These are phyloP conservation scores for Marronus borbonicus DNA, from an alignment of 2,888 invertebrate genomes.

Conservation along the genomic window DNA sequence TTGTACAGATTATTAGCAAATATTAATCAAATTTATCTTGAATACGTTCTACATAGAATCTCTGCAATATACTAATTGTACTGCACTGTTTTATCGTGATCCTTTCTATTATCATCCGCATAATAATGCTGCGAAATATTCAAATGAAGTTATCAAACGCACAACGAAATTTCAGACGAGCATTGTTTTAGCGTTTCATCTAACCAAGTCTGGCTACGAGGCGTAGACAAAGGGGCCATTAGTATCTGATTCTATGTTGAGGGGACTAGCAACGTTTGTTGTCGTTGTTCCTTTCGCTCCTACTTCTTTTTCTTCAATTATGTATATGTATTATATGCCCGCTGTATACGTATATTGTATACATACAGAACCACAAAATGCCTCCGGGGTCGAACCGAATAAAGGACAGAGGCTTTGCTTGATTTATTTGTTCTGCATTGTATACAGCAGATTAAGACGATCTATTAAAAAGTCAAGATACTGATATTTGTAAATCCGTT, in stretches of 20 bases:
- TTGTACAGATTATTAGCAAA: too few species aligned
- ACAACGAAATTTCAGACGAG: neutral
- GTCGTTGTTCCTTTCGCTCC: conserved; percentile 22
- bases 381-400: conserved; percentile 20
- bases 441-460: conserved; percentile 41
- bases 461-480: conserved; percentile 47
- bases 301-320: conserved; percentile 27
- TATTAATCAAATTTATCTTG: too few species aligned
- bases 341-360: neutral
- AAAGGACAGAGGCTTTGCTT: conserved; percentile 31
- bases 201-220: neutral
- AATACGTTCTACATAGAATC: too few species aligned
- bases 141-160: conserved; percentile 29
- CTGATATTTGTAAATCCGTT: conserved; percentile 47
- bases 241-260: conserved; percentile 26
- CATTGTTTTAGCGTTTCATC: conserved; percentile 27
- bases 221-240: conserved; percentile 41
- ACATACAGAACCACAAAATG: conserved; percentile 8
- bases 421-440: conserved; percentile 43
- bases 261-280: conserved; percentile 14
- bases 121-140: conserved; percentile 19
- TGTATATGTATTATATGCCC: neutral
- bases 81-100: neutral
- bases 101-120: neutral
- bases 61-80: too few species aligned